Evolutionary conservation across 2,888 invertebrate species (phyloP).

Genomic region (Drosophila rellima): DNA sequence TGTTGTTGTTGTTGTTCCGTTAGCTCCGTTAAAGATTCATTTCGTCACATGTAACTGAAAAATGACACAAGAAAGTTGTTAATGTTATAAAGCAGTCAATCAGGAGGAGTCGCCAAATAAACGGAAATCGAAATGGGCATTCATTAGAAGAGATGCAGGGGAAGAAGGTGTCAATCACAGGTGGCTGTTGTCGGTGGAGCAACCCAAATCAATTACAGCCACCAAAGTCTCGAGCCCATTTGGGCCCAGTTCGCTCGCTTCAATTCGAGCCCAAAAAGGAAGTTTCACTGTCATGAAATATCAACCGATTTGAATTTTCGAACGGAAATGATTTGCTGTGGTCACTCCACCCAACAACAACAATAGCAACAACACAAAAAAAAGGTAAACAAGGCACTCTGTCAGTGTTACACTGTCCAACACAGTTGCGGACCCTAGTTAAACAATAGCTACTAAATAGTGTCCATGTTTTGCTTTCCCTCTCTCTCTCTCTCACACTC

Average conservation of each 20-base stretch:
- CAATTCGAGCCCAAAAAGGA: conserved; percentile 52
- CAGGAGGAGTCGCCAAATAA: neutral
- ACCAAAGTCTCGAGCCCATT: conserved; percentile 27
- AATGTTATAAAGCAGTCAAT: conserved; percentile 42
- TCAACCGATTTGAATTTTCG: conserved; percentile 63
- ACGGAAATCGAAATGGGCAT: conserved; percentile 57
- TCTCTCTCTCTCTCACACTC: neutral
- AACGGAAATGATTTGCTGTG: conserved; percentile 66
- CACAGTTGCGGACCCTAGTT: conserved; percentile 17
- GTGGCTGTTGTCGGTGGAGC: conserved; percentile 28
- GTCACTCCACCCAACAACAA: conserved; percentile 10
- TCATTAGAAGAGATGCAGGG: conserved; percentile 37
- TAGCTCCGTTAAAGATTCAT: conserved; percentile 68
- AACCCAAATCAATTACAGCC: conserved; percentile 75
- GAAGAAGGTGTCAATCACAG: conserved; percentile 73
- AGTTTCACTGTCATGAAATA: conserved; percentile 66
- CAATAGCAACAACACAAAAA: conserved; percentile 10
- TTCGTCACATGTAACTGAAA: conserved; percentile 66
- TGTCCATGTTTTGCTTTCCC: conserved; percentile 31
- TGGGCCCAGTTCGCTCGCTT: neutral
- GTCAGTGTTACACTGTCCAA: conserved; percentile 39
- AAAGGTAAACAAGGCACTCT: conserved; percentile 67
- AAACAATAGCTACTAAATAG: conserved; percentile 47
- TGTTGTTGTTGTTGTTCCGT: conserved; percentile 27
- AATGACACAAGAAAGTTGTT: conserved; percentile 58